Evolutionary conservation across 2,113 vertebrate species (phyloP), one percentile per base, ranked within the genome.

Genomic region (Trogon surrucura): DNA sequence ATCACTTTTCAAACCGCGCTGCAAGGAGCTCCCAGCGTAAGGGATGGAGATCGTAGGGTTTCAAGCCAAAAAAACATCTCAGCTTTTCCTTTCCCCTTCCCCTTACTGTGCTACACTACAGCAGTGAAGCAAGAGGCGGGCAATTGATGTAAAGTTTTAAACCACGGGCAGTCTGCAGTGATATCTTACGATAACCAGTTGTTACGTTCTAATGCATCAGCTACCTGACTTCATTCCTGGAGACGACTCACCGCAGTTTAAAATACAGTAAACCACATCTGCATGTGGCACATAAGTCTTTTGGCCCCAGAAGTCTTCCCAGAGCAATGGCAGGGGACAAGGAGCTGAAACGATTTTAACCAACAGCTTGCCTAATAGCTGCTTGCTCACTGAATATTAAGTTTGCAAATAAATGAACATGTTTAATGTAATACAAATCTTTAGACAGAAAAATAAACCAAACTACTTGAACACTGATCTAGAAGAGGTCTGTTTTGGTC

Each of bases 231-330:
- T 67, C 77, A 36, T 60, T 85, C 84, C 21, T 56, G 23, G 54
- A 87, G 80, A 92, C 57, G 50, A 88, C 60, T 91, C 73, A 90
- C 22, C 64, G 34, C 44, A 27, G 48, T n/a, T 88, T 60, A 90
- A 93, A 84, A 71, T 13, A 84, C 41, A 61, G 54, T 67, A 91
- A 96, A 91, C 25, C 38, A 79, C 65, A 81, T 79, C 83, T 92
- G 78, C n/a, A 41, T 9, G 57, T 8, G 86, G 57, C 45, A 75
- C 26, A 85, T 79, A 10, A 29, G 60, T 75, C 91, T 75, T 86
- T 67, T 81, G 87, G 85, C 93, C 89, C 45, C 56, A 67, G 44
- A 66, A 17, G 44, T 62, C 51, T 57, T 86, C 62, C 50, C 60
- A 48, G 20, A 91, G 74, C 38, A 53, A 45, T 1, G 4, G 23